Conservation (phyloP, 2,797 vertebrate species). For the Leptodactylus fallax region DNA sequence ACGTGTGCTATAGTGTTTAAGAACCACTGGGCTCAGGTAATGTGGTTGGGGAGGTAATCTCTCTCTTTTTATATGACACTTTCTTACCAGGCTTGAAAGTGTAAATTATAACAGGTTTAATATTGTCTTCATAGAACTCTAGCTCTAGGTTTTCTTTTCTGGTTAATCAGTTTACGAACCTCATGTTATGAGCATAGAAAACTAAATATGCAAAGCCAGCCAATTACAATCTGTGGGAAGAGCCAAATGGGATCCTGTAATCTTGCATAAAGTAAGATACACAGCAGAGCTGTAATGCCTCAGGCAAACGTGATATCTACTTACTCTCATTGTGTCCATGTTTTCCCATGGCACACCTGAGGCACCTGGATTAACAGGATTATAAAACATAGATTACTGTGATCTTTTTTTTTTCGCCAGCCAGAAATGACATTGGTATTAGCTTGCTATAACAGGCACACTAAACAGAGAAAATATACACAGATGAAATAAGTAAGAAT, state of each 20-base stretch:
- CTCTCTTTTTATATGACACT: background rate
- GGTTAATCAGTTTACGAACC: background rate
- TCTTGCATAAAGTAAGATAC: background rate
- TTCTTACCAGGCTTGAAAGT: background rate
- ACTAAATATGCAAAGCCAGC: background rate
- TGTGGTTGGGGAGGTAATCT: background rate
- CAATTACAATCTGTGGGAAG: background rate
- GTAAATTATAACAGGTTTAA: background rate
- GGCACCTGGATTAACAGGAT: background rate
- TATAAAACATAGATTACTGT: background rate
- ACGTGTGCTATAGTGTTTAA: constrained; percentile 99
- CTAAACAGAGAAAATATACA: background rate
- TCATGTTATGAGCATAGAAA: background rate
- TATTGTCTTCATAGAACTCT: background rate
- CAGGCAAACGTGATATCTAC: background rate
- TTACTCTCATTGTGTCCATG: background rate
- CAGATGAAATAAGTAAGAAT: no score
- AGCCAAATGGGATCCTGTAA: background rate
- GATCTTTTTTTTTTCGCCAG: background rate
- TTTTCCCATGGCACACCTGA: constrained; percentile 4
- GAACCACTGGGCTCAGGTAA: constrained; percentile 99
- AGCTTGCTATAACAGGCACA: background rate
- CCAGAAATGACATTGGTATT: background rate
- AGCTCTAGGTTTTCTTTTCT: background rate
- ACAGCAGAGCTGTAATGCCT: background rate